These are phyloP conservation scores for Ptychochromis oligacanthus DNA, from an alignment of 2,113 vertebrate species.

Conservation along the genomic window DNA sequence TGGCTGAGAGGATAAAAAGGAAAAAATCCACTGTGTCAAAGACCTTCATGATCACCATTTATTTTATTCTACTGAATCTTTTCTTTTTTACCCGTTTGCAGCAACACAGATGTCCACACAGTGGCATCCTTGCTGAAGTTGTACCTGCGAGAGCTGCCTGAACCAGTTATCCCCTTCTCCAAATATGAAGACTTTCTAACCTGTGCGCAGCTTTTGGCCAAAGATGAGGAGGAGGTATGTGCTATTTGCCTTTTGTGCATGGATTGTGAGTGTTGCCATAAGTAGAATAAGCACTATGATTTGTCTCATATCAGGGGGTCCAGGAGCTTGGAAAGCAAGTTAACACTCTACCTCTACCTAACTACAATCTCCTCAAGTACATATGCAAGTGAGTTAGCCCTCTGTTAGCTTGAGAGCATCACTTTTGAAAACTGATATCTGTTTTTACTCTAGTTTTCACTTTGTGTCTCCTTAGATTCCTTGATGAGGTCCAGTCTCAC, in stretches of 20 bases:
- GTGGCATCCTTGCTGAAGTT: slow-evolving; percentile 96
- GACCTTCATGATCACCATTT: neutral
- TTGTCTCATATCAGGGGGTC: slow-evolving; percentile 82
- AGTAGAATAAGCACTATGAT: neutral
- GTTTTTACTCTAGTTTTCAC: neutral
- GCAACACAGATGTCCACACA: slow-evolving; percentile 95
- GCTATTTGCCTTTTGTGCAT: too few relatives aligned
- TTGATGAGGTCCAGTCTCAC: slow-evolving; percentile 96
- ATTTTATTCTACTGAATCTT: neutral
- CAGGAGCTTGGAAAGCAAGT: slow-evolving; percentile 91
- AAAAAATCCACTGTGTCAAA: neutral
- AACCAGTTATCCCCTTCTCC: slow-evolving; percentile 94
- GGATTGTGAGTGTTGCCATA: neutral
- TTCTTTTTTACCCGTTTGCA: slow-evolving; percentile 58
- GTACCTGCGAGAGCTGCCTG: slow-evolving; percentile 94
- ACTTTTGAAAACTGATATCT: neutral
- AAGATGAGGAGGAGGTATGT: slow-evolving; percentile 91
- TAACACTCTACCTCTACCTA: slow-evolving; percentile 89
- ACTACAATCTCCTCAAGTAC: slow-evolving; percentile 95
- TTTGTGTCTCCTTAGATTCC: slow-evolving; percentile 82
- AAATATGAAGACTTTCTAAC: slow-evolving; percentile 95
- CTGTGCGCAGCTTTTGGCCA: slow-evolving; percentile 93
- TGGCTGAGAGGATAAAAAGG: slow-evolving; percentile 43
- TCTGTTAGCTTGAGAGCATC: neutral
- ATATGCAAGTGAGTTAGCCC: slow-evolving; percentile 91